Base-by-base conservation (phyloP, 2,797 vertebrate species). In the Megalops cyprinoides region DNA sequence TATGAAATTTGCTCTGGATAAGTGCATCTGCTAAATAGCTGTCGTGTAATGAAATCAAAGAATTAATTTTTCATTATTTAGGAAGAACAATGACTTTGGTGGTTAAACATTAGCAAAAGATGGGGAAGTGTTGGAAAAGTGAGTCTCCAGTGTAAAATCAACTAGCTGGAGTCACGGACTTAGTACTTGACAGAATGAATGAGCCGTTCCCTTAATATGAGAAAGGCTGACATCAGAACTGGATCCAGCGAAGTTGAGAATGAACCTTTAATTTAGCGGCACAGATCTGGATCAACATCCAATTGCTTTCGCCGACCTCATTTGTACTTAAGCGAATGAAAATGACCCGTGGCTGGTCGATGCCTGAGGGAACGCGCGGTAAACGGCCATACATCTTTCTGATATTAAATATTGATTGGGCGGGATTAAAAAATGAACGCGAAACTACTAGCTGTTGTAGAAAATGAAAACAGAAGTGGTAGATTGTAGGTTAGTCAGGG, bases 371-470 rank as follows among this genome's bases (percentile, higher is more conserved):
- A 89, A 90, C 87, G 89, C 91, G 88, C 85, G 85, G 86, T 85
- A 49, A 87, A 92, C 90, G 87, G 86, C 88, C 88, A 84, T 84
- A 84, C 89, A 88, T 91, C 91, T 92, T 90, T 92, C 92, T 92
- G 89, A 93, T 94, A 95, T 95, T 92, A 95, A 93, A 89, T 94
- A 95, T 94, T 91, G 94, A 95, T 93, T 89, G 84, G 82, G 69
- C 46, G 79, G 90, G 88, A 93, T 93, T 91, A 91, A 94, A n/a
- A 65, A 65, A 65, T 65, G 62, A 65, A 65, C 92, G 91, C 85
- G 75, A 90, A 76, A 58, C 88, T 89, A 85, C 79, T 58, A 44
- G 87, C 67, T n/a, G 78, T 71, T 91, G 89, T 89, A 85, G 84
- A 87, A 83, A 84, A 79, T 44, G 69, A 79, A 51, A 79, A 74